These are phyloP conservation scores for Idaea straminata DNA, from an alignment of 2,888 invertebrate species.

Conservation along the genomic window DNA sequence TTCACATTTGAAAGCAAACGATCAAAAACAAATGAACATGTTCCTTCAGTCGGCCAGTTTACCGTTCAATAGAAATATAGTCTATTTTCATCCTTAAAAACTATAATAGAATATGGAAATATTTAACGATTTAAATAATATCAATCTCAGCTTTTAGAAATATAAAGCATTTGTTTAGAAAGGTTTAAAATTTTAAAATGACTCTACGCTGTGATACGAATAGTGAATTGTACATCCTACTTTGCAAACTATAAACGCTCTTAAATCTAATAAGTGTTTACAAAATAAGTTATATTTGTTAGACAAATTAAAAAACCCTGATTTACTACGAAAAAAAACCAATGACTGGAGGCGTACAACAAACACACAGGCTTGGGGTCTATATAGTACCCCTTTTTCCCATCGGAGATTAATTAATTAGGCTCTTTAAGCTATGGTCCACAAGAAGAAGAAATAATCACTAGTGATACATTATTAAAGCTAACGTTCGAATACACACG, in stretches of 20 bases:
- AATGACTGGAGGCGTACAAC: not conserved
- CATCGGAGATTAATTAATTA: constrained; percentile 26
- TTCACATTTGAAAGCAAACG: not conserved
- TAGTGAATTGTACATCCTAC: constrained; percentile 47
- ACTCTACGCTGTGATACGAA: constrained; percentile 31
- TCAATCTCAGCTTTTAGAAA: constrained; percentile 12
- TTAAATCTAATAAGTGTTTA: constrained; percentile 62
- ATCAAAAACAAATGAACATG: too few relatives aligned
- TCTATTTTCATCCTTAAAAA: not conserved
- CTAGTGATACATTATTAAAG: constrained; percentile 48
- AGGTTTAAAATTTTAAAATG: constrained; percentile 3
- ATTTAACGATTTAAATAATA: constrained; percentile 22
- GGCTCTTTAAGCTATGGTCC: constrained; percentile 62
- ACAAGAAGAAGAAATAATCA: constrained; percentile 47
- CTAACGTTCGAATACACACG: constrained; percentile 40
- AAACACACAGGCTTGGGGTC: not conserved
- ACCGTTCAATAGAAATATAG: not conserved
- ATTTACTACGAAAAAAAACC: not conserved
- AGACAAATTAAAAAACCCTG: not conserved
- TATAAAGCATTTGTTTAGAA: constrained; percentile 9
- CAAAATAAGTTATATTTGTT: constrained; percentile 22
- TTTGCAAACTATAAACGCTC: constrained; percentile 57
- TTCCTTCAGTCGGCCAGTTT: too few relatives aligned
- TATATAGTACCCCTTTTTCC: not conserved
- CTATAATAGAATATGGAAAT: constrained; percentile 19